Conservation (phyloP, 2,797 vertebrate genomes). For the Pangasius sanitwongsei region DNA sequence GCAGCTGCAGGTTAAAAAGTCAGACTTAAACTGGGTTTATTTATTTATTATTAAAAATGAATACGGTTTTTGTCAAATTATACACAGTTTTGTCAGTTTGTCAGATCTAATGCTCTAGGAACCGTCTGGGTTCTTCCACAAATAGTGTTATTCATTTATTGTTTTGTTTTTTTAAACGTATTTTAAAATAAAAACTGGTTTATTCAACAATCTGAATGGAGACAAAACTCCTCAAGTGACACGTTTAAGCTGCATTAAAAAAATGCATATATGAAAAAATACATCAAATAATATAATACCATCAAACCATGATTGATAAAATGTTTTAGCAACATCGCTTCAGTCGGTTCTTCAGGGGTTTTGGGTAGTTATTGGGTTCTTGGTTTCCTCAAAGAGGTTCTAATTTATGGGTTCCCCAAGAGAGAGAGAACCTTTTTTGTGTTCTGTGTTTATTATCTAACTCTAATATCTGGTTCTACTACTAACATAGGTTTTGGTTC, state of each 20-base stretch:
- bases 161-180: background rate
- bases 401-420: background rate
- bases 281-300: background rate
- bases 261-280: background rate
- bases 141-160: background rate
- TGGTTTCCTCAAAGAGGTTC: background rate
- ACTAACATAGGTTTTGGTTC: background rate
- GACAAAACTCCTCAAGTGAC: background rate
- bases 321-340: background rate
- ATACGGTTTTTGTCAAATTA: background rate
- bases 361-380: background rate
- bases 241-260: background rate
- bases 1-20: background rate
- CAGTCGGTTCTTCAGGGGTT: background rate
- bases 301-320: background rate
- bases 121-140: background rate
- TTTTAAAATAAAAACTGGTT: background rate
- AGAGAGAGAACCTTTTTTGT: background rate
- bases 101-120: background rate
- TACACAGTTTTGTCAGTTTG: background rate
- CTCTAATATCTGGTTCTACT: background rate
- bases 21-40: background rate
- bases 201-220: background rate
- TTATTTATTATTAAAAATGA: background rate
- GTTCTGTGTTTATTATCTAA: background rate